Percentiles rank a stretch among this genome's conserved stretches.
These are phyloP conservation scores for Horisme vitalbata DNA, from an alignment of 2,888 invertebrate species.

Conservation along the genomic window DNA sequence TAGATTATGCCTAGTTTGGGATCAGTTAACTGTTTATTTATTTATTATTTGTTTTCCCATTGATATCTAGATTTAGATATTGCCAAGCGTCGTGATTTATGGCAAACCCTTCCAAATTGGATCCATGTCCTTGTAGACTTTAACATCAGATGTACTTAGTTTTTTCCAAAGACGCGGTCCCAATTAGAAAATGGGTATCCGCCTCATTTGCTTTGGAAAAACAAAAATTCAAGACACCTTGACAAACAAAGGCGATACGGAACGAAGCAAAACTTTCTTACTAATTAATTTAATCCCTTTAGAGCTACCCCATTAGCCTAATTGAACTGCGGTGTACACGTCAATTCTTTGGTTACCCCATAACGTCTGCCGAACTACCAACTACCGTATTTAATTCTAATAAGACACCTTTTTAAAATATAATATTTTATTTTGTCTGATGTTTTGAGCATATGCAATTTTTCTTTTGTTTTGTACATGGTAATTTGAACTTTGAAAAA, in stretches of 20 bases:
- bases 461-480: conserved; percentile 73
- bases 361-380: conserved; percentile 25
- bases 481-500: conserved; percentile 47
- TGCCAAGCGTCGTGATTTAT: too few relatives aligned
- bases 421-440: conserved; percentile 44
- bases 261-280: conserved; percentile 78
- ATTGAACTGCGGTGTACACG: conserved; percentile 82
- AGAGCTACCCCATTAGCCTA: conserved; percentile 80
- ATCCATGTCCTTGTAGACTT: too few relatives aligned
- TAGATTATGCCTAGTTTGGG: too few relatives aligned
- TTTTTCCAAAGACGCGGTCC: not conserved
- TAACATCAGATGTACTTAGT: too few relatives aligned
- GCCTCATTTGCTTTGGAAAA: conserved; percentile 44
- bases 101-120: too few relatives aligned
- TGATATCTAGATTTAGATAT: too few relatives aligned
- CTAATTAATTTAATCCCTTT: conserved; percentile 82
- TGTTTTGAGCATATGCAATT: conserved; percentile 65
- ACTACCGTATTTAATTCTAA: conserved; percentile 30
- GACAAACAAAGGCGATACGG: conserved; percentile 74
- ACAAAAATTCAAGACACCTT: conserved; percentile 59
- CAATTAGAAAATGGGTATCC: not conserved
- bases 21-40: too few relatives aligned
- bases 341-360: conserved; percentile 74
- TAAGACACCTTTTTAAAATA: conserved; percentile 35
- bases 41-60: too few relatives aligned